Evolutionary conservation across 1,140 invertebrate species (phyloP), one percentile per base, ranked within the genome.

Genomic region (Drosophila neocordata): DNA sequence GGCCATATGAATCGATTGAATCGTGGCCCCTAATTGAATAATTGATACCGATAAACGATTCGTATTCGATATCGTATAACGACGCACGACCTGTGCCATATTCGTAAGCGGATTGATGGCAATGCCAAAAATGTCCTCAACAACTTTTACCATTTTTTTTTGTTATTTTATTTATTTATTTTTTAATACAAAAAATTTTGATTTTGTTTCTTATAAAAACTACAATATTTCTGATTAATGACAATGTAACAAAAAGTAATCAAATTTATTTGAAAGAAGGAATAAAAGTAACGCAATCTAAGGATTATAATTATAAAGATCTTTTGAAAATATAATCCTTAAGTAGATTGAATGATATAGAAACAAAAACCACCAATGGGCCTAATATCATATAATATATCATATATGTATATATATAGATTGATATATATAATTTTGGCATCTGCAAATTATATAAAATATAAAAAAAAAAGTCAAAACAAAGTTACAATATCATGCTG

Each of bases 1-100:
- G 1, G 96, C 95, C 4, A 95, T 93, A 84, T 93, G 92, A 22
- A 97, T 93, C 22, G 94, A 94, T 37, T 95, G 95, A 31, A 97
- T 94, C 0, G 94, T 95, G 5, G 95, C 96, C 22, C 96, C 97
- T 89, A 88, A 22, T 15, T 82, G 75, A 4, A 87, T 76, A 6
- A 87, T 34, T 8, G 71, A 37, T 15, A 78, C 75, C 11, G 89
- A 92, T 59, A 95, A 90, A 3, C 93, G 93, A 51, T 92, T 93
- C 8, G 91, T 72, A 69, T 95, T 95, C 22, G 77, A 92, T 90
- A 96, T 93, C 1, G 95, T 96, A 72, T 93, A 94, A 60, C 93
- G 92, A 48, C 91, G 92, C 0, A 93, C 90, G 0, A 75, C 67
- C 56, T 93, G 89, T 2, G 84, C 80, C 35, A 91, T 87, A 11